Evolutionary conservation across 2,797 vertebrate species (phyloP).

Genomic region (Carapus acus): DNA sequence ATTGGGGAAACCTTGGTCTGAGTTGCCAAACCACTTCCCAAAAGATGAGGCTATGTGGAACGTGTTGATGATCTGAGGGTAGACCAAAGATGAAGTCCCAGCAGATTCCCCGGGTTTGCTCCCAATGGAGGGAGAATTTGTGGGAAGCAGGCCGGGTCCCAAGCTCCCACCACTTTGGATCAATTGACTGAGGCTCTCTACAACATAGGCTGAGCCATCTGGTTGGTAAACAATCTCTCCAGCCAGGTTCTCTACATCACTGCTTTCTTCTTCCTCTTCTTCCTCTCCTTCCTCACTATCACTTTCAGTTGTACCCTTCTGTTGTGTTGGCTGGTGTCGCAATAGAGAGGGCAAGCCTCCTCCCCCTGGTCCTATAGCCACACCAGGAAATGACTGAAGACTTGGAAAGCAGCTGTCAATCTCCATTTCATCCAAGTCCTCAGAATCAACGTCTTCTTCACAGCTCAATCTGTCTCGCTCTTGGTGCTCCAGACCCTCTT

Average conservation of each 20-base stretch:
- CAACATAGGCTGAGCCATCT: constrained; percentile 97
- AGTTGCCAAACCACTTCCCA: constrained; percentile 98
- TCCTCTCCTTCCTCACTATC: constrained; percentile 90
- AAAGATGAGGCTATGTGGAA: constrained; percentile 99
- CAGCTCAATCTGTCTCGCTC: constrained; percentile 79
- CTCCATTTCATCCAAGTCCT: constrained; percentile 88
- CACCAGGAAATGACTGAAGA: constrained; percentile 77
- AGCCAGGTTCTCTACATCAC: constrained; percentile 96
- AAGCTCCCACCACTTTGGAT: constrained; percentile 83
- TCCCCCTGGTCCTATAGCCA: constrained; percentile 73
- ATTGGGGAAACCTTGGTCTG: constrained; percentile 98
- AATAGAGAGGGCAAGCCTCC: constrained; percentile 76
- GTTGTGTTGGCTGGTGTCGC: constrained; percentile 70
- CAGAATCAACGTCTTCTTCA: constrained; percentile 81
- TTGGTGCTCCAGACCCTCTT: constrained; percentile 75
- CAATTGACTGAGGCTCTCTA: constrained; percentile 99
- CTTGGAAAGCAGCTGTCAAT: constrained; percentile 94
- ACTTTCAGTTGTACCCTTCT: constrained; percentile 77
- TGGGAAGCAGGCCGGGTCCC: constrained; percentile 76
- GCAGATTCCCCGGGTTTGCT: constrained; percentile 78
- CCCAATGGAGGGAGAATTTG: constrained; percentile 82
- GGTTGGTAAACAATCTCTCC: constrained; percentile 99
- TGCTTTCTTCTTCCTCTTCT: constrained; percentile 87
- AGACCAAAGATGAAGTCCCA: constrained; percentile 85
- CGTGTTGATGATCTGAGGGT: constrained; percentile 99